Base-by-base conservation (phyloP, 2,888 invertebrate genomes). In the Thymelicus sylvestris region DNA sequence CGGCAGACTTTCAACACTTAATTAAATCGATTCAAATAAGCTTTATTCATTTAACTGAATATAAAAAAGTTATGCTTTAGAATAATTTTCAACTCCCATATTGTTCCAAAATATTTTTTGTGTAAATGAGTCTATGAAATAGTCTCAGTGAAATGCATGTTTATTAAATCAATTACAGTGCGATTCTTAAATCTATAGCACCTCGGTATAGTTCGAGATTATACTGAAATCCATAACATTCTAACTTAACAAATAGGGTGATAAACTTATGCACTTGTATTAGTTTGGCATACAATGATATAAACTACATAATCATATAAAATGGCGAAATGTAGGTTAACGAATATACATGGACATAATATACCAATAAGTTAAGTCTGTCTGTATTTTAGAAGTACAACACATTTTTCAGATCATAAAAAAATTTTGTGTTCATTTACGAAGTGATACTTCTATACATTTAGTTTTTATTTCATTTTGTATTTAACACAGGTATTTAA, bases 171-270 rank as follows among this genome's bases (percentile, higher is more conserved):
- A 73, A 70, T 71, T 67, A 74, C 78, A 79, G 79, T 78, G 79
- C 79, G 78, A 70, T 67, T 73, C 75, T 79, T 76, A 78, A 73
- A 72, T 72, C 44, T 76, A 79, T 79, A 91, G 90, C 91, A 90
- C 89, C 90, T 84, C 79, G 76, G 81, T 80, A 81, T 83, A 76
- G 79, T 80, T 81, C 74, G 83, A 86, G 83, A 88, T 87, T 86
- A 81, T 82, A 77, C 73, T 75, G 76, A 81, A 83, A 82, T 84
- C 78, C 81, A 84, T 88, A 86, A 63, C 76, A 82, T 81, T 79
- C 81, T 82, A 86, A 81, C 83, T 83, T 84, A 86, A 75, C 68
- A 73, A 72, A 75, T 78, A 81, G 73, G 73, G 74, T 75, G 72
- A 74, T 79, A 77, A 79, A 81, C 74, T 75, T 81, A 81, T 73